A percentile compares a stretch with the other conserved stretches of the same genome.
These are phyloP conservation scores for Pangasius macronema DNA, from an alignment of 2,797 vertebrate genomes.

Conservation along the genomic window DNA sequence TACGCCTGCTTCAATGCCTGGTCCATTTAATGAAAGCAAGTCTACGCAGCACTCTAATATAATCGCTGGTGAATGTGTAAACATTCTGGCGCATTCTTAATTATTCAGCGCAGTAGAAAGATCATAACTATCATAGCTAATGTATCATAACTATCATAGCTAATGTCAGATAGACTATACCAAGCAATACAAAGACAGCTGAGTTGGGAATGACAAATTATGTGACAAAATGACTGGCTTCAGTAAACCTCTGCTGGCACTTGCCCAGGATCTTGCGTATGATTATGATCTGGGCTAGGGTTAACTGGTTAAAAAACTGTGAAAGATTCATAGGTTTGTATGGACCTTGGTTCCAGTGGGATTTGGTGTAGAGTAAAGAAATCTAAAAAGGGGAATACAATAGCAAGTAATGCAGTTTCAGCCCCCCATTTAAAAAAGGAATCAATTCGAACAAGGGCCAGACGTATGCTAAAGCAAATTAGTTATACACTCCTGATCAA, in stretches of 20 bases:
- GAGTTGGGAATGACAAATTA: background rate
- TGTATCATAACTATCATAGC: no score
- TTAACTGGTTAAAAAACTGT: background rate
- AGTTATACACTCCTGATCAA: no score
- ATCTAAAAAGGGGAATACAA: background rate
- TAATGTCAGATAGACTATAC: background rate
- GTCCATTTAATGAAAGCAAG: background rate
- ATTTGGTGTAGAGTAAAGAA: background rate
- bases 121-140: no score
- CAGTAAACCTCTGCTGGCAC: background rate
- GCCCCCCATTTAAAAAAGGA: background rate
- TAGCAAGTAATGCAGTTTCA: background rate
- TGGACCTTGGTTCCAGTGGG: background rate
- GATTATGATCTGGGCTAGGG: background rate
- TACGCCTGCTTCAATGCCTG: background rate
- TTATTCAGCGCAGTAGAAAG: background rate
- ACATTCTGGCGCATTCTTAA: background rate
- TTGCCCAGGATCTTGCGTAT: background rate
- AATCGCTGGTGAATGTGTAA: background rate
- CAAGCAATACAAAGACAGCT: background rate
- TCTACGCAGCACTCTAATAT: background rate
- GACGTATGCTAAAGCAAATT: background rate
- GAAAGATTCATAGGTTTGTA: background rate
- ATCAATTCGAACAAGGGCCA: background rate
- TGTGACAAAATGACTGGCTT: background rate